Base-by-base conservation (phyloP, 64 coral and sea anemone genomes). In the Catalaphyllia jardinei region DNA sequence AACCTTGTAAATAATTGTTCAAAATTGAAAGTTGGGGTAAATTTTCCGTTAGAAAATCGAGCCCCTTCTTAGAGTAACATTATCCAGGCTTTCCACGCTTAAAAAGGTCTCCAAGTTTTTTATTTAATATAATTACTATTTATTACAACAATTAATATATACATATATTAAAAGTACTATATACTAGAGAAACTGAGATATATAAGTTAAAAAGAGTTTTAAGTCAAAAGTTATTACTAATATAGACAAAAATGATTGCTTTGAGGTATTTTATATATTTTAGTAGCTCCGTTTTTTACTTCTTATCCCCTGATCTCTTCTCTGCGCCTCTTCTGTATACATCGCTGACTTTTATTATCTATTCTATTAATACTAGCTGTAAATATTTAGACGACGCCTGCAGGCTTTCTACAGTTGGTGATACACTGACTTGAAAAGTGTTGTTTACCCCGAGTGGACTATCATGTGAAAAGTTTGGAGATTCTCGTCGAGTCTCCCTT, bases 41-140 rank as follows among this genome's bases (percentile, higher is more conserved):
- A 35, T 35, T 35, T 35, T 35, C 33, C 33, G 33, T 35, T 35
- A 35, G 33, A 35, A 35, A 35, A 35, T 35, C n/a, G n/a, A n/a
- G n/a, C n/a, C n/a, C n/a, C 9, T 55, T 55, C 13, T 8, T 57
- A 57, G 15, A 57, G 15, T 57, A 57, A 57, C 15, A 12, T 57
- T 57, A 57, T 57, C 54, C 54, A 15, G 15, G 54, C 54, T 57
- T 57, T 57, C 2, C 54, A 57, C 10, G 65, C 25, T 69, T 29
- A 8, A 9, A 76, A 20, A 24, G 74, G 42, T 38, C 74, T 50
- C 8, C 20, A 38, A 29, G 76, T 50, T 25, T n/a, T 78, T 59
- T 79, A 79, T 55, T 79, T 42, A 77, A 49, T n/a, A 46, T 46
- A 77, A 52, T 0, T 55, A 16, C 49, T 79, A 79, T 79, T 79